Evolutionary conservation across 2,113 vertebrate species (phyloP).

Genomic region (Cyrtonyx montezumae): DNA sequence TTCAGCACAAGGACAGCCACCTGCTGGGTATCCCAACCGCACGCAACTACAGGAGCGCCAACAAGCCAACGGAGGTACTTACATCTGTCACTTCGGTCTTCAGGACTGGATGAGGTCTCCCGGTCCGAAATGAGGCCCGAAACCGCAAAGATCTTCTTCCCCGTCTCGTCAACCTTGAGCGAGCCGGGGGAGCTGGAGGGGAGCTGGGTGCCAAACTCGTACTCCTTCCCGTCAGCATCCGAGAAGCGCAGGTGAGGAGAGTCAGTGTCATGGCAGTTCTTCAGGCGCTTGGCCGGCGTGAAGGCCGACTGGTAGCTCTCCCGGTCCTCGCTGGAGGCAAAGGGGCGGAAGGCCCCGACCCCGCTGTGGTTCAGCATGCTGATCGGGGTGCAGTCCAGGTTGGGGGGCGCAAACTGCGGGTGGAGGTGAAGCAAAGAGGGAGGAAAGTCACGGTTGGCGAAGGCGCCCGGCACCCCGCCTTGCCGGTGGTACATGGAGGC

Average conservation of each 20-base stretch:
- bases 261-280: slow-evolving; percentile 96
- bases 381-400: slow-evolving; percentile 97
- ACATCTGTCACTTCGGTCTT: slow-evolving; percentile 98
- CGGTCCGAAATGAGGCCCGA: slow-evolving; percentile 98
- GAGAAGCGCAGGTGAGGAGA: slow-evolving; percentile 98
- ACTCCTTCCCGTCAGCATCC: slow-evolving; percentile 98
- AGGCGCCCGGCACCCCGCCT: slow-evolving; percentile 93
- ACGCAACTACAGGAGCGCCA: slow-evolving; percentile 1
- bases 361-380: slow-evolving; percentile 99
- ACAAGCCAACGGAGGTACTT: slow-evolving; percentile 81
- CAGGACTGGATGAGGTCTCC: slow-evolving; percentile 96
- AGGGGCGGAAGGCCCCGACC: slow-evolving; percentile 96
- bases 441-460: slow-evolving; percentile 97
- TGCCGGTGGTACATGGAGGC: slow-evolving; percentile 99
- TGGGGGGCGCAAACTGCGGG: slow-evolving; percentile 97
- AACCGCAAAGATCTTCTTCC: slow-evolving; percentile 98
- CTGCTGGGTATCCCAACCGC: slow-evolving; percentile 56
- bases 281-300: slow-evolving; percentile 97
- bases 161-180: slow-evolving; percentile 95
- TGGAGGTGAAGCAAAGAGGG: slow-evolving; percentile 97
- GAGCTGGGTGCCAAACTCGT: slow-evolving; percentile 94
- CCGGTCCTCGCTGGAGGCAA: slow-evolving; percentile 94
- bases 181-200: slow-evolving; percentile 93
- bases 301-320: slow-evolving; percentile 99
- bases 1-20: slow-evolving; percentile 9